Conservation (phyloP, 2,888 invertebrate species). For the Catocala fraxini region DNA sequence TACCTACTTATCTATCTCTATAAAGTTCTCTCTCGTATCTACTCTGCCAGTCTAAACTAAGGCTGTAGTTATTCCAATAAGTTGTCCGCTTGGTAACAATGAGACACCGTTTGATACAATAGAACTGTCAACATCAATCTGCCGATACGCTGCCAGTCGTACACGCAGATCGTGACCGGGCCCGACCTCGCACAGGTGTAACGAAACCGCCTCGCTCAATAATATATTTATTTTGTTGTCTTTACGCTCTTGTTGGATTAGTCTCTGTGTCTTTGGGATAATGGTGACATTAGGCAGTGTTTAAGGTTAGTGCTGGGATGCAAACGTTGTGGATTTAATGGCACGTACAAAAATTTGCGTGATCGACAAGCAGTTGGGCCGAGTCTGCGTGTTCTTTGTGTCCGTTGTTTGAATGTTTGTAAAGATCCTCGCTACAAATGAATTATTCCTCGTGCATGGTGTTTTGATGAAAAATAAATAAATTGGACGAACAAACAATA, state of each 20-base stretch:
- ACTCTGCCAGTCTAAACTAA: background rate
- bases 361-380: too few relatives aligned
- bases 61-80: conserved; percentile 2
- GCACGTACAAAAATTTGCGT: too few relatives aligned
- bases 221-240: conserved; percentile 10
- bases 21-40: too few relatives aligned
- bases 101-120: background rate
- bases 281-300: background rate
- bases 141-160: conserved; percentile 5
- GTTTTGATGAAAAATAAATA: too few relatives aligned
- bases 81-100: background rate
- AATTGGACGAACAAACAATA: too few relatives aligned
- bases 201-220: background rate
- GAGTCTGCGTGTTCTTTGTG: too few relatives aligned
- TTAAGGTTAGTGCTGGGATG: too few relatives aligned
- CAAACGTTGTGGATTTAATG: too few relatives aligned
- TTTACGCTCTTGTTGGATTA: background rate
- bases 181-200: conserved; percentile 22
- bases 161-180: conserved; percentile 18
- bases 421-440: too few relatives aligned
- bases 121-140: conserved; percentile 16
- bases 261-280: background rate
- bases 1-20: too few relatives aligned
- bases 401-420: too few relatives aligned
- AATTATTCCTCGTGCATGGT: too few relatives aligned